Evolutionary conservation across 1,140 invertebrate genomes (phyloP).

Genomic region (Saccostrea glomerata): DNA sequence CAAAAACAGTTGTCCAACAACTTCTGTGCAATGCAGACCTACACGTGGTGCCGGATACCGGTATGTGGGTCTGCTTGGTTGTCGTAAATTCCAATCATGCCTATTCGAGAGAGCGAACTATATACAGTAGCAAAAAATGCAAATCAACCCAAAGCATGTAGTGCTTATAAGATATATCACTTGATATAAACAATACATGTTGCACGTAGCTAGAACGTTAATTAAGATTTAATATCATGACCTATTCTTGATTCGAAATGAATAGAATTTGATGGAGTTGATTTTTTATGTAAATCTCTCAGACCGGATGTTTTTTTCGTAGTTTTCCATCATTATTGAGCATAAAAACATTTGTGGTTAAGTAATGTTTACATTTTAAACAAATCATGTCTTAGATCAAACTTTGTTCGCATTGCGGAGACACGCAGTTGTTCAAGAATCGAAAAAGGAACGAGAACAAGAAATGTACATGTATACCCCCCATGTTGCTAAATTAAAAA

Average conservation of each 20-base stretch:
- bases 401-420: background rate
- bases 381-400: constrained; percentile 2
- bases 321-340: background rate
- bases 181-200: too few relatives aligned
- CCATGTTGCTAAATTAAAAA: too few relatives aligned
- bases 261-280: background rate
- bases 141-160: too few relatives aligned
- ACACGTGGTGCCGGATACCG: background rate
- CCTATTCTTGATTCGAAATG: background rate
- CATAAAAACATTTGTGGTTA: constrained; percentile 14
- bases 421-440: too few relatives aligned
- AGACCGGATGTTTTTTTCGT: background rate
- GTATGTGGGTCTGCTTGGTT: background rate
- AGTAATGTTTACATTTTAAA: background rate
- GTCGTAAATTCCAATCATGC: background rate
- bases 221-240: background rate
- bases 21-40: background rate
- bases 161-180: too few relatives aligned
- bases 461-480: too few relatives aligned
- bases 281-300: background rate
- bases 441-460: too few relatives aligned
- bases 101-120: too few relatives aligned
- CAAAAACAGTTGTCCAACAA: background rate
- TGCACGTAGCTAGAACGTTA: background rate
- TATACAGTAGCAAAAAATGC: too few relatives aligned